These are phyloP conservation scores for Amphimallon solstitiale DNA, from an alignment of 2,888 invertebrate species.

Conservation along the genomic window DNA sequence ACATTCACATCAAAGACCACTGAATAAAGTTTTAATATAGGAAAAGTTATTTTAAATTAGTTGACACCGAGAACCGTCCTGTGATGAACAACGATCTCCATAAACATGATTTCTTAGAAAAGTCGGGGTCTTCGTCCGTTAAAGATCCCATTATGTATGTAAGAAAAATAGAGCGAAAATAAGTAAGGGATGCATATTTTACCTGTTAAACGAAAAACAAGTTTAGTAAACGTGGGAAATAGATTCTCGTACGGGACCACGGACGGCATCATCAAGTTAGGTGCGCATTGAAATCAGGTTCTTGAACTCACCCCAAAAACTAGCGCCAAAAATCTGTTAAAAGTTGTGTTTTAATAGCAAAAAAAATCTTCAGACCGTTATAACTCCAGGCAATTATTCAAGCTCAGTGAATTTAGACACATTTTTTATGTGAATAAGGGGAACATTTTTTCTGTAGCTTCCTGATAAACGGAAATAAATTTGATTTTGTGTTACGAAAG, in stretches of 20 bases:
- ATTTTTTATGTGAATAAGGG: slow-evolving; percentile 10
- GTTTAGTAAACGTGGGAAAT: slow-evolving; percentile 47
- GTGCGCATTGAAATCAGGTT: slow-evolving; percentile 43
- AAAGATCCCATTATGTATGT: slow-evolving; percentile 30
- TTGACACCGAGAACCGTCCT: slow-evolving; percentile 12
- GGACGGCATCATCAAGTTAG: neutral
- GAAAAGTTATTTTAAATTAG: slow-evolving; percentile 29
- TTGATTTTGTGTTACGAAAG: slow-evolving; percentile 15
- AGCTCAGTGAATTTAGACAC: slow-evolving; percentile 24
- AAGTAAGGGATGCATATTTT: slow-evolving; percentile 43
- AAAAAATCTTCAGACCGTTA: slow-evolving; percentile 28
- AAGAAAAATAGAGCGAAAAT: slow-evolving; percentile 38
- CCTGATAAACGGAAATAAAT: slow-evolving; percentile 27
- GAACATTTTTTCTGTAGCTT: neutral
- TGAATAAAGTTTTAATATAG: slow-evolving; percentile 23
- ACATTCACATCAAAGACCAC: slow-evolving; percentile 7
- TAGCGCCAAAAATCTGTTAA: slow-evolving; percentile 40
- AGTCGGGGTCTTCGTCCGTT: slow-evolving; percentile 33
- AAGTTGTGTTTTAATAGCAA: slow-evolving; percentile 35
- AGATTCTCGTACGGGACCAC: slow-evolving; percentile 38
- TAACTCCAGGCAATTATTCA: slow-evolving; percentile 32
- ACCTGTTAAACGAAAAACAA: slow-evolving; percentile 47
- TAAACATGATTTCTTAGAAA: slow-evolving; percentile 34
- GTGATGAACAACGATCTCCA: neutral
- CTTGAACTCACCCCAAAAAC: slow-evolving; percentile 41